Conservation (phyloP, 2,113 vertebrate genomes). For the Mobula birostris region DNA sequence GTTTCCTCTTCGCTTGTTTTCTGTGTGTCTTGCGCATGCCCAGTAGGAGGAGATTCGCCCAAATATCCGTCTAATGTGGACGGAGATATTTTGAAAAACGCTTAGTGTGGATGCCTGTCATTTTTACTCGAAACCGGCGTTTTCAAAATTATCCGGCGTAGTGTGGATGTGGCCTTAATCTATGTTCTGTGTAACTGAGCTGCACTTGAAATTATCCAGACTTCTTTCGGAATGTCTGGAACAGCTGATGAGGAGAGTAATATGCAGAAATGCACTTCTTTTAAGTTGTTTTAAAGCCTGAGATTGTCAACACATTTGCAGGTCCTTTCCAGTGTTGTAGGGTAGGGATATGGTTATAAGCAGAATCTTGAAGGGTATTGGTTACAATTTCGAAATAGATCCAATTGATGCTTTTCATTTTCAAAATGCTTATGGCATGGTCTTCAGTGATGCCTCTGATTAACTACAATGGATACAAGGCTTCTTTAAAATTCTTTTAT, state of each 20-base stretch:
- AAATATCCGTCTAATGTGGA: no score
- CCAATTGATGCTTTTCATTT: neutral
- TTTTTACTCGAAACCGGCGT: no score
- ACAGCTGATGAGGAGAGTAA: neutral
- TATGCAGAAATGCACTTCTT: neutral
- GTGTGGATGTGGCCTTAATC: neutral
- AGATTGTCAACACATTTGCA: neutral
- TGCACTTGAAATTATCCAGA: neutral
- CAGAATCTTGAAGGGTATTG: neutral
- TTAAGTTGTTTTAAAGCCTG: neutral
- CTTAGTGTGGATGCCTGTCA: no score
- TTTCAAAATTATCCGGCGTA: no score
- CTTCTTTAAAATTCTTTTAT: neutral
- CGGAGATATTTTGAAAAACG: no score
- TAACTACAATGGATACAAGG: neutral
- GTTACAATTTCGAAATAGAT: neutral
- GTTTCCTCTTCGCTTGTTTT: no score
- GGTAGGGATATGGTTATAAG: neutral
- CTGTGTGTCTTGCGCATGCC: no score
- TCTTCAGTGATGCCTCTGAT: neutral
- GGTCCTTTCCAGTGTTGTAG: neutral
- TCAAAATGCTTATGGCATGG: neutral
- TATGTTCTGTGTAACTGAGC: neutral
- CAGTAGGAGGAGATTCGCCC: no score
- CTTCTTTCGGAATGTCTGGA: neutral